phyloP scores from a whole-genome alignment of 53 echinoderm and acorn worm genomes.

The Holothuria scabra region DNA sequence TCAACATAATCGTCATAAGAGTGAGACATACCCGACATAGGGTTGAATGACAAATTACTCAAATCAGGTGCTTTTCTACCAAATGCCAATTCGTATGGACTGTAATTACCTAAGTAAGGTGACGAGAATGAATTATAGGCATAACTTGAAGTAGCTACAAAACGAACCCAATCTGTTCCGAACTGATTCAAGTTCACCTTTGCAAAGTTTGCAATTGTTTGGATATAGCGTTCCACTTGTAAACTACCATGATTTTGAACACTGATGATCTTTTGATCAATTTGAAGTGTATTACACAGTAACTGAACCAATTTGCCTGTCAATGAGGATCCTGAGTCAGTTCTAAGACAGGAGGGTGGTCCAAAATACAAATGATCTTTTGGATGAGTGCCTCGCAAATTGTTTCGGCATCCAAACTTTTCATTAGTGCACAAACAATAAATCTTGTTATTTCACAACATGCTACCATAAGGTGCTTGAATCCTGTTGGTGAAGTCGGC shows the following conservation, averaged over 20 bases:
- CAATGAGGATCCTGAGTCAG: slow-evolving; percentile 6
- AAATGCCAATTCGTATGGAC: slow-evolving; percentile 45
- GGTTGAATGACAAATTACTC: slow-evolving; percentile 16
- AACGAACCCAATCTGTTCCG: slow-evolving; percentile 26
- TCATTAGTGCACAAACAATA: slow-evolving; percentile 32
- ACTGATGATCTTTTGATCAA: slow-evolving; percentile 2
- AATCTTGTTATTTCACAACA: slow-evolving; percentile 62
- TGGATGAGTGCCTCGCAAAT: background rate
- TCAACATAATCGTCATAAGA: too few relatives aligned
- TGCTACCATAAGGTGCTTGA: slow-evolving; percentile 50
- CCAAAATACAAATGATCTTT: slow-evolving; percentile 12
- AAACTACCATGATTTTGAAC: slow-evolving; percentile 22
- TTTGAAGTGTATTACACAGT: slow-evolving; percentile 14
- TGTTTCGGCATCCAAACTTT: background rate
- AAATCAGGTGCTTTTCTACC: slow-evolving; percentile 42
- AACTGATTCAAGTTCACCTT: slow-evolving; percentile 4
- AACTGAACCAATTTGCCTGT: slow-evolving; percentile 19
- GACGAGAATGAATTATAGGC: background rate
- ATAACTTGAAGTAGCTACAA: background rate
- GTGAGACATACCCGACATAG: too few relatives aligned
- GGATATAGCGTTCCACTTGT: slow-evolving; percentile 3
- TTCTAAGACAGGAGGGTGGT: slow-evolving; percentile 11
- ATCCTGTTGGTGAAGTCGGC: slow-evolving; percentile 59
- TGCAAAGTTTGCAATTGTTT: background rate
- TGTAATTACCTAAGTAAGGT: slow-evolving; percentile 37